Evolutionary conservation across 2,113 vertebrate species (phyloP), one percentile per base, ranked within the genome.

Genomic region (Parus major): DNA sequence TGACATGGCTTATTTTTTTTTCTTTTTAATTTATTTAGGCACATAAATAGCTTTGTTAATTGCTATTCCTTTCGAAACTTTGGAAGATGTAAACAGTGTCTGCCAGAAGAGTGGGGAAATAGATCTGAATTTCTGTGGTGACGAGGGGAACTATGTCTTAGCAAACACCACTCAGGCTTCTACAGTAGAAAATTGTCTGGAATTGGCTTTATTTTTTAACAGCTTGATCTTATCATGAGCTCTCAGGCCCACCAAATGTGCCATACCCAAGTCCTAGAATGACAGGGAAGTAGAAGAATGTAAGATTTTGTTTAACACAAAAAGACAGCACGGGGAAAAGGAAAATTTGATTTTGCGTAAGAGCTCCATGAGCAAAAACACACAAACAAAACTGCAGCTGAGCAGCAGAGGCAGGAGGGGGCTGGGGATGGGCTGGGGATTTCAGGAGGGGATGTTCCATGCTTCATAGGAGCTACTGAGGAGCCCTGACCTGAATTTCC

Each of bases 21-120:
- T 12, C 39, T 12, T 36, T 56, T 39, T 4, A 57, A 93, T 92
- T 94, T 93, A 72, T 46, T 90, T 53, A 70, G 36, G 68, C 75
- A n/a, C 63, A 75, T 52, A 90, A 90, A 92, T 88, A 83, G 27
- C 64, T 77, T 56, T 77, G 61, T 63, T 96, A 94, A 94, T 94
- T 93, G 82, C 31, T 14, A 55, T 63, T 94, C 68, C 56, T 94
- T 90, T 86, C 1, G 1, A 96, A 95, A 81, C 15, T 0, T 3
- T 83, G 55, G 35, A 36, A 66, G 17, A 78, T 10, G n/a, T 73
- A 88, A 93, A 73, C 85, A 86, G 33, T 27, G 71, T 35, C 78
- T 92, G 68, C 35, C 76, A 75, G 65, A 64, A 18, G 44, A 91
- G 60, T 52, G 61, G 35, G 16, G 88, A 92, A 90, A 83, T 36